Conservation (phyloP, 2,888 invertebrate species). For the Hirtodrosophila duncani region DNA sequence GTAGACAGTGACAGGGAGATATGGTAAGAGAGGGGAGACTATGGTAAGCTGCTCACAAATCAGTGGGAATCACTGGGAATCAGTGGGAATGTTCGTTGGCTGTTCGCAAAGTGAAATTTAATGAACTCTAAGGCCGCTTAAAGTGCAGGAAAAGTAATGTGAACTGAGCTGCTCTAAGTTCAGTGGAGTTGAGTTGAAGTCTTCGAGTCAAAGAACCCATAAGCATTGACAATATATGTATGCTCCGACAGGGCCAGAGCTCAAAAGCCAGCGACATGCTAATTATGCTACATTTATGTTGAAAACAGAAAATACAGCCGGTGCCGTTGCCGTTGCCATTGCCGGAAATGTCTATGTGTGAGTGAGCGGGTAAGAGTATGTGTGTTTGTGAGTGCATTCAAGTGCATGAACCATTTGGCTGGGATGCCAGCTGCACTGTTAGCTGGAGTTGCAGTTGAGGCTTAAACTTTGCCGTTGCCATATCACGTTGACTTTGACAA, state of each 20-base stretch:
- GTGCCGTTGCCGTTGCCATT: slow-evolving; percentile 8
- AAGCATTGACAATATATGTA: slow-evolving; percentile 56
- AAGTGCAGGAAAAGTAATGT: background rate
- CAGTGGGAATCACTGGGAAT: slow-evolving; percentile 3
- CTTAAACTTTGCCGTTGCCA: slow-evolving; percentile 39
- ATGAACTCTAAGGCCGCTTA: slow-evolving; percentile 50
- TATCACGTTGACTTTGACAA: slow-evolving; percentile 64
- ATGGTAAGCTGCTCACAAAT: slow-evolving; percentile 10
- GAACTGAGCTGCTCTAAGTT: background rate
- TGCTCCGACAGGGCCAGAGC: slow-evolving; percentile 9
- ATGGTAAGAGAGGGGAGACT: background rate
- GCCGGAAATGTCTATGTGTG: background rate
- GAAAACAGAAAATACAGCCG: slow-evolving; percentile 19
- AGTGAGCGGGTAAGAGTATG: no score
- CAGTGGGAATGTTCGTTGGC: slow-evolving; percentile 24
- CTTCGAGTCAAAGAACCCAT: slow-evolving; percentile 63
- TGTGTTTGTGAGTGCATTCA: slow-evolving; percentile 59
- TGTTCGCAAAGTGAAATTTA: slow-evolving; percentile 53
- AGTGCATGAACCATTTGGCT: slow-evolving; percentile 42
- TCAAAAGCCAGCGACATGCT: slow-evolving; percentile 49
- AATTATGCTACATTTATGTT: slow-evolving; percentile 63
- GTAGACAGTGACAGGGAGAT: slow-evolving; percentile 9
- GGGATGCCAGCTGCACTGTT: no score
- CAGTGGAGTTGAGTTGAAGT: slow-evolving; percentile 20
- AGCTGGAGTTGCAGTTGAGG: no score